phyloP scores from a whole-genome alignment of 2,113 vertebrate species.

The Amia ocellicauda region DNA sequence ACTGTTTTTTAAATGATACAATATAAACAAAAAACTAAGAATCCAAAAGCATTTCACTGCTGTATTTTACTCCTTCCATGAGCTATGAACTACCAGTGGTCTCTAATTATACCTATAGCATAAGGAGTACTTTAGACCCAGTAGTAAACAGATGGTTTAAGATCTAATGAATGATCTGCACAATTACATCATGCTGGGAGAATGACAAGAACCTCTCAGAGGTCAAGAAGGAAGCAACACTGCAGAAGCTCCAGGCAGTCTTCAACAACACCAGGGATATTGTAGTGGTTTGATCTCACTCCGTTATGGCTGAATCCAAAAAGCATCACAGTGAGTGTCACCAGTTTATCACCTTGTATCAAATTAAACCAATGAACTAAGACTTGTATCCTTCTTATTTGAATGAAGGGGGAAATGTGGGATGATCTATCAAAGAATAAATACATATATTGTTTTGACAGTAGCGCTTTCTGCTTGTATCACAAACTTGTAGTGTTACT shows the following conservation, averaged over 20 bases:
- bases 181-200: background rate
- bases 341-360: background rate
- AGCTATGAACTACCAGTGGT: background rate
- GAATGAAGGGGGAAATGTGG: background rate
- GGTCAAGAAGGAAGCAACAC: background rate
- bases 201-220: background rate
- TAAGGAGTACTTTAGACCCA: background rate
- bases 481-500: too few relatives aligned
- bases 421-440: background rate
- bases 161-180: constrained; percentile 4
- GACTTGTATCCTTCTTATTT: background rate
- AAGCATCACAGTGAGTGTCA: background rate
- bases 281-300: background rate
- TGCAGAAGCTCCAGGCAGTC: background rate
- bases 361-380: background rate
- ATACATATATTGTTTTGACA: background rate
- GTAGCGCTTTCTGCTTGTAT: too few relatives aligned
- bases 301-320: background rate
- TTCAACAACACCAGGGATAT: background rate
- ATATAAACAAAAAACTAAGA: background rate
- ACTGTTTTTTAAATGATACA: background rate
- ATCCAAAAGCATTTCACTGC: background rate
- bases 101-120: background rate
- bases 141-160: background rate
- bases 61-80: background rate